Conservation (phyloP, 2,113 vertebrate genomes). For the Gymnarchus niloticus region DNA sequence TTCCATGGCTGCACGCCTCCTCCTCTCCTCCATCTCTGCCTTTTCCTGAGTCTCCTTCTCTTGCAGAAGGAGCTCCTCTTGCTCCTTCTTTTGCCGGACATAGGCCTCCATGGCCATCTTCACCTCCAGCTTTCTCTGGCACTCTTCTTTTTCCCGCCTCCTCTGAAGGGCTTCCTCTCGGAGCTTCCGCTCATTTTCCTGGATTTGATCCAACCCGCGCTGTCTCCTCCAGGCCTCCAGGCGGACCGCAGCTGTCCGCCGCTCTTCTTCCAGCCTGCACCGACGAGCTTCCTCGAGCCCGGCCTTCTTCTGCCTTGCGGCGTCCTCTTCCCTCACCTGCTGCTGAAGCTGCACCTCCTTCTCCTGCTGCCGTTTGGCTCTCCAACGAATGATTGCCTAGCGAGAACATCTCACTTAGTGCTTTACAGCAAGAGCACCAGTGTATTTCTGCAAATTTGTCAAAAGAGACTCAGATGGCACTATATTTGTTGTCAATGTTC, state of each 20-base stretch:
- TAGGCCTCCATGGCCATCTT: constrained; percentile 66
- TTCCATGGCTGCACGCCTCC: constrained; percentile 54
- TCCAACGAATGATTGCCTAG: constrained; percentile 83
- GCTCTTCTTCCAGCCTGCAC: constrained; percentile 63
- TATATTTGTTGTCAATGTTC: neutral
- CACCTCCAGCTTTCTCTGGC: constrained; percentile 57
- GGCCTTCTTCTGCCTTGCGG: constrained; percentile 35
- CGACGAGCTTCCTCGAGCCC: constrained; percentile 49
- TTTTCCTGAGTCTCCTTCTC: constrained; percentile 56
- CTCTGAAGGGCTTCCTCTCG: constrained; percentile 59
- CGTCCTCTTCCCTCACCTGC: constrained; percentile 57
- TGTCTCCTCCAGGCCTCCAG: constrained; percentile 71
- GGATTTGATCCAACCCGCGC: constrained; percentile 56
- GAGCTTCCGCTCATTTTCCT: constrained; percentile 58
- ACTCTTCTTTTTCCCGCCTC: constrained; percentile 61
- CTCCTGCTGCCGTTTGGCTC: constrained; percentile 62
- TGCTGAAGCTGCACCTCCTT: constrained; percentile 56
- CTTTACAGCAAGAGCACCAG: neutral
- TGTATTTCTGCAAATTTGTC: neutral
- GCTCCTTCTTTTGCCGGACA: constrained; percentile 61
- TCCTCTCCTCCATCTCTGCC: constrained; percentile 62
- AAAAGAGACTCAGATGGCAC: neutral
- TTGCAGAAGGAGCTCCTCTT: constrained; percentile 58
- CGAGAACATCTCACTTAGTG: neutral
- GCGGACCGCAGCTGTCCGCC: constrained; percentile 49